These are phyloP conservation scores for Melanotaenia parkinsoni DNA, from an alignment of 2,797 vertebrate genomes.

Conservation along the genomic window DNA sequence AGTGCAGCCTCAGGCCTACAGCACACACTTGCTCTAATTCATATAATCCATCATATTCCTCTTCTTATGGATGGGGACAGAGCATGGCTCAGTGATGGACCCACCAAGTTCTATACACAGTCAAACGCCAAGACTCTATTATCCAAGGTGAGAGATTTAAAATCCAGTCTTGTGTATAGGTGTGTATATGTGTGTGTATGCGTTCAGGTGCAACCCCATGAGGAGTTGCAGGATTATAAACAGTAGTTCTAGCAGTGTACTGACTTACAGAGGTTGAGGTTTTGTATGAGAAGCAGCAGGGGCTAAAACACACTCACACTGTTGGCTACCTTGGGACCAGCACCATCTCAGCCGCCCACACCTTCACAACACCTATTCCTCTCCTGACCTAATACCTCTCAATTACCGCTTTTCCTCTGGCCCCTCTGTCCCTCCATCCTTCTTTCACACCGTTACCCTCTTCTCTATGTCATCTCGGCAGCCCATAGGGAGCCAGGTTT, in stretches of 20 bases:
- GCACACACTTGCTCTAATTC: conserved; percentile 74
- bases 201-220: conserved; percentile 52
- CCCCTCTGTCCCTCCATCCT: conserved; percentile 51
- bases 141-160: conserved; percentile 68
- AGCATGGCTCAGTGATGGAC: conserved; percentile 53
- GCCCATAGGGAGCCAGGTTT: conserved; percentile 71
- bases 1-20: conserved; percentile 63
- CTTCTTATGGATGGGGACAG: conserved; percentile 62
- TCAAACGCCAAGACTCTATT: conserved; percentile 51
- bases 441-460: conserved; percentile 62
- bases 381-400: conserved; percentile 69
- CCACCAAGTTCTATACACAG: conserved; percentile 49
- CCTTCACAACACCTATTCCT: conserved; percentile 72
- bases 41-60: conserved; percentile 80
- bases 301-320: conserved; percentile 73
- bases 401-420: conserved; percentile 54
- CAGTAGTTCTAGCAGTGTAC: conserved; percentile 60
- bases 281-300: conserved; percentile 73
- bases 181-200: conserved; percentile 34
- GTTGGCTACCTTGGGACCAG: conserved; percentile 69
- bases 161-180: conserved; percentile 48
- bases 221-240: conserved; percentile 68
- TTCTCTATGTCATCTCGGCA: conserved; percentile 63
- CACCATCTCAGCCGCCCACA: conserved; percentile 60
- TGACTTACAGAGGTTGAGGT: conserved; percentile 71